A percentile compares a stretch with the other conserved stretches of the same genome.
Conservation (phyloP, 1,140 invertebrate genomes). For the Amyelois transitella region DNA sequence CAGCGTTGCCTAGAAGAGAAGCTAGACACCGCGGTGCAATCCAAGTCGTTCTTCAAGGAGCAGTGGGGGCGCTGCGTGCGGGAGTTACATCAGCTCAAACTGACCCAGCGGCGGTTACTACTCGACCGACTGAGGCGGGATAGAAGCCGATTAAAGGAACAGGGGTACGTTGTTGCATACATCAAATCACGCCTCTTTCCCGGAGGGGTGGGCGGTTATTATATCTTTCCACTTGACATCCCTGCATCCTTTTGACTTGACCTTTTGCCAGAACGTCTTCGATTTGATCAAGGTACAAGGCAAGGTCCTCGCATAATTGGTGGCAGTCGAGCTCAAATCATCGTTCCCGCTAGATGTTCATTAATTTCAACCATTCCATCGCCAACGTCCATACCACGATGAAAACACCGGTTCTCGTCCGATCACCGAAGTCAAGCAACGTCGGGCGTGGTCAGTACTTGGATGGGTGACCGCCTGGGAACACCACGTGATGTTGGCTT, state of each 20-base stretch:
- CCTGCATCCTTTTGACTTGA: no score
- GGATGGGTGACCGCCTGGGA: constrained; percentile 32
- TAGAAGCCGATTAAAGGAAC: no score
- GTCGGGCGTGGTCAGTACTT: constrained; percentile 26
- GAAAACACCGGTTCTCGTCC: constrained; percentile 15
- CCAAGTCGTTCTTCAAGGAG: constrained; percentile 77
- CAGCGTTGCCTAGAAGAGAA: constrained; percentile 76
- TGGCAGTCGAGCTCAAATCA: no score
- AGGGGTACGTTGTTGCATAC: no score
- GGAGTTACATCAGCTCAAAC: constrained; percentile 74
- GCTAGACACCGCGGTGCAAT: constrained; percentile 68
- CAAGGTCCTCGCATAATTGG: no score
- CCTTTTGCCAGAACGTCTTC: no score
- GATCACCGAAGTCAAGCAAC: constrained; percentile 15
- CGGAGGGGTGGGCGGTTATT: no score
- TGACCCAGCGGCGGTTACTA: constrained; percentile 58
- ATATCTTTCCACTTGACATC: no score
- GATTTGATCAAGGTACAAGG: no score
- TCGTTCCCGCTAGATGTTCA: no score
- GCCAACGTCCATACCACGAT: constrained; percentile 25
- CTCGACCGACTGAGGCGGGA: constrained; percentile 49
- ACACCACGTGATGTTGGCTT: constrained; percentile 34
- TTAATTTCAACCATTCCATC: no score
- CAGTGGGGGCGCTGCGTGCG: constrained; percentile 75
- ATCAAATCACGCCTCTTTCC: no score